These are phyloP conservation scores for Leptothorax acervorum DNA, from an alignment of 2,888 invertebrate genomes.

Conservation along the genomic window DNA sequence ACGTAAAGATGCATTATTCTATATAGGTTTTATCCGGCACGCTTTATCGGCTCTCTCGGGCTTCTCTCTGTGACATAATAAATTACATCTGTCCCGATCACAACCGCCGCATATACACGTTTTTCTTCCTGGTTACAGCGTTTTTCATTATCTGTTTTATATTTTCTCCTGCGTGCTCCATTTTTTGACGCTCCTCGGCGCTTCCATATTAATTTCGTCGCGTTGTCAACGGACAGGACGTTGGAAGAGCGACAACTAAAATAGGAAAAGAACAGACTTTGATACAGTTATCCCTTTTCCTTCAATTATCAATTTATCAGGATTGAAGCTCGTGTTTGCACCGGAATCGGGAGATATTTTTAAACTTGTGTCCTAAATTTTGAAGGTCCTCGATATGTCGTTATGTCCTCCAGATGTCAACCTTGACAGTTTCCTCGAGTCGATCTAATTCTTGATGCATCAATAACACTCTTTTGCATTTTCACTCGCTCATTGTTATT, in stretches of 20 bases:
- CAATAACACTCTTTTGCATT: not conserved
- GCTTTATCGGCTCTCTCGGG: not conserved
- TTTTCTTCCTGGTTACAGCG: not conserved
- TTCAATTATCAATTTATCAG: not conserved
- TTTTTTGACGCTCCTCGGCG: not conserved
- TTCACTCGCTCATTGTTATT: not conserved
- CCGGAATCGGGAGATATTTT: not conserved
- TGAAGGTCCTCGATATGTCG: slow-evolving; percentile 5
- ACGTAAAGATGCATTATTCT: slow-evolving; percentile 20
- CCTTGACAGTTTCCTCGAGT: not conserved
- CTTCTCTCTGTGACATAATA: slow-evolving; percentile 10
- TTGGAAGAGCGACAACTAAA: not conserved
- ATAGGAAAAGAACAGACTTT: not conserved
- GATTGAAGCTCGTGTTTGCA: not conserved
- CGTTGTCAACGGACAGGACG: not conserved
- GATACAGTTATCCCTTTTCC: not conserved
- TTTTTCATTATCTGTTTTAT: not conserved
- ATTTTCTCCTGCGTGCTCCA: not conserved
- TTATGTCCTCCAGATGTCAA: not conserved
- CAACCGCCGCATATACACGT: not conserved
- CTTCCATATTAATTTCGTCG: not conserved
- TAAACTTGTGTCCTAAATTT: not conserved
- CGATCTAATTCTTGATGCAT: not conserved
- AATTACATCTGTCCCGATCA: slow-evolving; percentile 13
- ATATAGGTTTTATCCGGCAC: not conserved